phyloP scores from a whole-genome alignment of 2,113 vertebrate species.

The Phalacrocorax aristotelis region DNA sequence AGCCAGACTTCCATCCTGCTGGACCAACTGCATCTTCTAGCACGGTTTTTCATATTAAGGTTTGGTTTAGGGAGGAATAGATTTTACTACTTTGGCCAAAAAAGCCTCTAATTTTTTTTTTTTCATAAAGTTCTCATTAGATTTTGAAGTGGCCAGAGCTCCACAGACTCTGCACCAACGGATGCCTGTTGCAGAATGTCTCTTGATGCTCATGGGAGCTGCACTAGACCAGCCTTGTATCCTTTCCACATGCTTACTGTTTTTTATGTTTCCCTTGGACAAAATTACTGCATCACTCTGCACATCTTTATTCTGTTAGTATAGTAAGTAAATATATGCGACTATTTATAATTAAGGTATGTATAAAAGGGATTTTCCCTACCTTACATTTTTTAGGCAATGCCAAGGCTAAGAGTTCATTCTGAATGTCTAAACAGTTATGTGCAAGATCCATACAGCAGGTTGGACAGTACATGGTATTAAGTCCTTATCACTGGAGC shows the following conservation, averaged over 20 bases:
- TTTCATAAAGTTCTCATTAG: not conserved
- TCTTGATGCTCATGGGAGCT: not conserved
- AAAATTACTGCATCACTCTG: not conserved
- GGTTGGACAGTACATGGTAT: not conserved
- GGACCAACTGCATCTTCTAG: not conserved
- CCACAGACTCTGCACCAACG: not conserved
- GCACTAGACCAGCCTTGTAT: not conserved
- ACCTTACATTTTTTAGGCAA: not conserved
- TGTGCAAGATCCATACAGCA: not conserved
- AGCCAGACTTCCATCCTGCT: not conserved
- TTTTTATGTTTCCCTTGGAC: not conserved
- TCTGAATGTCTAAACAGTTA: not conserved
- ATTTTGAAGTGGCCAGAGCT: not conserved
- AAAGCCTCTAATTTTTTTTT: not conserved
- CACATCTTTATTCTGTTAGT: not conserved
- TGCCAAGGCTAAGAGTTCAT: not conserved
- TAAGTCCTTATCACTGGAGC: not conserved
- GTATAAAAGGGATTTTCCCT: not conserved
- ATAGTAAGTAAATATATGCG: not conserved
- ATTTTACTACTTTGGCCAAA: not conserved
- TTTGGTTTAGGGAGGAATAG: not conserved
- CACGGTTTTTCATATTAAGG: not conserved
- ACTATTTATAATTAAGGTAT: not conserved
- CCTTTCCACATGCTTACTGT: not conserved
- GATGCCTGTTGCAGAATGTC: not conserved